These are phyloP conservation scores for Protodeltote pygarga DNA, from an alignment of 2,888 invertebrate genomes.

Conservation along the genomic window DNA sequence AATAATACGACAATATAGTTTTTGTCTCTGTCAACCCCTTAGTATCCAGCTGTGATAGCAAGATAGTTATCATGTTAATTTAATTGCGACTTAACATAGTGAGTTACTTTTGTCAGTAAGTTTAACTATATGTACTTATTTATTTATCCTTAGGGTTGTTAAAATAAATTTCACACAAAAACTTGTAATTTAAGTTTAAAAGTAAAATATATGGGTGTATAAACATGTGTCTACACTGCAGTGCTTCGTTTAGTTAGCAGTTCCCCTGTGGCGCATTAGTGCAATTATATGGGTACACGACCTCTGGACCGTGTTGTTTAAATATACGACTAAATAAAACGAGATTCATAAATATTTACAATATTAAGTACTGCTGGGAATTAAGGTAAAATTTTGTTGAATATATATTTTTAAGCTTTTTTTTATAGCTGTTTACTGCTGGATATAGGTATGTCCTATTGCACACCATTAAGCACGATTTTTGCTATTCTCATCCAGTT, in stretches of 20 bases:
- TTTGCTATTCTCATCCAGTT: too few relatives aligned
- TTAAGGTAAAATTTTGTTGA: too few relatives aligned
- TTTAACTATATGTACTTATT: too few relatives aligned
- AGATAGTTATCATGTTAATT: too few relatives aligned
- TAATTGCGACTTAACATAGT: too few relatives aligned
- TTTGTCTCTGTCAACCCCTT: too few relatives aligned
- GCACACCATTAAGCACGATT: too few relatives aligned
- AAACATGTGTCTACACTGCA: conserved; percentile 20
- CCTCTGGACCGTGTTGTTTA: conserved; percentile 8
- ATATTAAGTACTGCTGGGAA: too few relatives aligned
- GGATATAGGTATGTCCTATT: too few relatives aligned
- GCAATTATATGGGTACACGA: conserved; percentile 57
- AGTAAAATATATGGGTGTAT: conserved; percentile 21
- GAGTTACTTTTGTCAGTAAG: too few relatives aligned
- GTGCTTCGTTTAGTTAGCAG: conserved; percentile 39
- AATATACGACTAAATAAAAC: conserved; percentile 1
- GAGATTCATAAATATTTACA: background rate
- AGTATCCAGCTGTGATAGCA: too few relatives aligned
- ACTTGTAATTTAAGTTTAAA: conserved; percentile 13
- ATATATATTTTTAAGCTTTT: conserved; percentile 8
- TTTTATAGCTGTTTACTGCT: background rate
- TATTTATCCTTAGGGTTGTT: background rate
- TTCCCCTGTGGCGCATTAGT: conserved; percentile 60
- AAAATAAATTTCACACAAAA: conserved; percentile 13
- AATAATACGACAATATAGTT: too few relatives aligned